Evolutionary conservation across 92 coral and sea anemone genomes (phyloP), one percentile per base, ranked within the genome.

Genomic region (Micromussa lordhowensis): DNA sequence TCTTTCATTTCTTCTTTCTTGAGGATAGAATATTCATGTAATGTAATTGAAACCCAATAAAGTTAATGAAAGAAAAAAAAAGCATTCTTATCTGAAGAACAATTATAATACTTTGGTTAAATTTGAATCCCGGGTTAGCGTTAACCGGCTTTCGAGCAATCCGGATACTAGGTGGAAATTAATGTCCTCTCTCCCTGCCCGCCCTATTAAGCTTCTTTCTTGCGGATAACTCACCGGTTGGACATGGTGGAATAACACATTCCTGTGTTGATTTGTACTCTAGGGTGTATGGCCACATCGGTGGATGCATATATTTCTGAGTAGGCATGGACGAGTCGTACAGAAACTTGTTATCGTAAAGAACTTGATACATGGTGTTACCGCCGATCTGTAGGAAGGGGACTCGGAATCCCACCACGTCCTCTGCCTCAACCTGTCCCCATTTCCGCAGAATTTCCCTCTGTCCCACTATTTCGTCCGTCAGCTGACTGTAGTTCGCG

Each of bases 231-330:
- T 71, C 88, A 97, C 99, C 94, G 63, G 95, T 94, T 7, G 98
- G 98, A 54, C 99, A 97, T 1, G 99, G 98, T 14, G 98, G 98
- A 58, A 95, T 96, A 5, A 48, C 87, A 32, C 99, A 98, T 36
- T 93, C 98, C 68, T 97, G 95, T 1, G 94, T 96, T 31, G 95
- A 77, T 19, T 68, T 72, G 76, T 94, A 96, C 64, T 98, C 98
- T 29, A 98, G 88, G 9, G 98, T 98, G 85, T 98, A 96, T 12
- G 99, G 99, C 98, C 99, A 96, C 94, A 95, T 81, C 2, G 96
- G 95, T 1, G 98, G 98, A 40, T 93, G 61, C 79, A 82, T 95
- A 75, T 70, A 82, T 32, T 89, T 4, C 79, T 31, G 48, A 24
- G 96, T 93, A 0, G 98, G 95, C 98, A 98, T 96, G 22, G 98